Base-by-base conservation (phyloP, 2,113 vertebrate species). In the Chionodraco myersi region DNA sequence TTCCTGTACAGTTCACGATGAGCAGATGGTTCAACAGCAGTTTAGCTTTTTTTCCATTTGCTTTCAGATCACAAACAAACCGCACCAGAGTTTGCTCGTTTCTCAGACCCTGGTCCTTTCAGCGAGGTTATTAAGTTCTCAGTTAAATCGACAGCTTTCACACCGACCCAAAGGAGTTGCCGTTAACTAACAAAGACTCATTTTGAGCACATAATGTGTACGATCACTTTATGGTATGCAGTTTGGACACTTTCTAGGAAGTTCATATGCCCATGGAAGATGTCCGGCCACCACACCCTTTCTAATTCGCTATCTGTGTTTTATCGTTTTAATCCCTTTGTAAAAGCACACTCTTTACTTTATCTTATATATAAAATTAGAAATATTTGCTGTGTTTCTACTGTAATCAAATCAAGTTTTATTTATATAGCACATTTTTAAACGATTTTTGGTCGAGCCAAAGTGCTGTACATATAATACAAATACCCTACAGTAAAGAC, bases 201-300 rank as follows among this genome's bases (percentile, higher is more conserved):
- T n/a, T n/a, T 18, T 7, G 11, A 26, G 36, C 2, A 18, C 13
- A 44, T 11, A 11, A 18, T 15, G 48, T 65, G 63, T 9, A 15
- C 12, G 53, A 14, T 64, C 72, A 65, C 36, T 45, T 15, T 52
- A 6, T 41, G 14, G 45, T 53, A 13, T 68, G 21, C n/a, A 44
- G 61, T 8, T 41, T 44, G 62, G 47, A 65, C 49, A n/a, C 48
- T 18, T 57, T 56, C 36, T 41, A 41, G 36, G 41, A 7, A 14
- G 44, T 34, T 68, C 44, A 41, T 41, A 41, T 58, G 53, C 44
- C 15, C 16, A n/a, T 63, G 56, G 14, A 64, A 57, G 48, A 3
- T 45, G 51, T 57, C 21, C 56, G 69, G 70, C 12, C 62, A 62
- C 68, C 49, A 66, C 74, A 77, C 57, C 62, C 62, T 21, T 18